Evolutionary conservation across 2,797 vertebrate genomes (phyloP), one percentile per base, ranked within the genome.

Genomic region (Halcyon chelicuti): DNA sequence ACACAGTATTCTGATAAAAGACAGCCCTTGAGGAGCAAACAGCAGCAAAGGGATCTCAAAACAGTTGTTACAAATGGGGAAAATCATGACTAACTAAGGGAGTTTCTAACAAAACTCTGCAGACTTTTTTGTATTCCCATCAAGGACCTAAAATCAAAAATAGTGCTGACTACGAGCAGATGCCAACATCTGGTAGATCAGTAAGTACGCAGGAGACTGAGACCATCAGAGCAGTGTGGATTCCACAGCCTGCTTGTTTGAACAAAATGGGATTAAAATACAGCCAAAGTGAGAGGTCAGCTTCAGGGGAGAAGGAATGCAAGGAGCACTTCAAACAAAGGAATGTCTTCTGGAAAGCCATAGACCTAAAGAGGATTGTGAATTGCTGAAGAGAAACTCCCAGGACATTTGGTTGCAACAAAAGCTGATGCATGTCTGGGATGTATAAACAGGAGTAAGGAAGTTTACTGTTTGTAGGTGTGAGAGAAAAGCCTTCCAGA

Each of bases 301-400:
- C 23, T 7, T 76, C 75, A 87, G 82, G 67, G 87, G 42, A 92
- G 63, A 35, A 89, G 71, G 91, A 92, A 90, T 90, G 83, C 67
- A 90, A 94, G 77, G 65, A 96, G 67, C 68, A 93, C 94, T 95
- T 94, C 92, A 96, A 96, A 95, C 39, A 3, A 58, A 94, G 67
- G 91, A 95, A 95, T 96, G 85, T 62, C 72, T 96, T 95, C 93
- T 94, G 93, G 85, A 83, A 90, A 95, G 47, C 78, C 88, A 84
- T 60, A 90, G 83, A 31, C 42, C 55, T 86, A 26, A 86, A 73
- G 80, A 90, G 58, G 62, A 76, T 10, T 92, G 88, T 0, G 0
- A 88, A 81, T 4, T 68, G 70, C 87, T 62, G 33, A 86, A 84
- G 88, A 95, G 76, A 74, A 91, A 77, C 51, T 95, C 94, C 67